phyloP scores from a whole-genome alignment of 2,888 invertebrate genomes.

The Lymantria monacha region DNA sequence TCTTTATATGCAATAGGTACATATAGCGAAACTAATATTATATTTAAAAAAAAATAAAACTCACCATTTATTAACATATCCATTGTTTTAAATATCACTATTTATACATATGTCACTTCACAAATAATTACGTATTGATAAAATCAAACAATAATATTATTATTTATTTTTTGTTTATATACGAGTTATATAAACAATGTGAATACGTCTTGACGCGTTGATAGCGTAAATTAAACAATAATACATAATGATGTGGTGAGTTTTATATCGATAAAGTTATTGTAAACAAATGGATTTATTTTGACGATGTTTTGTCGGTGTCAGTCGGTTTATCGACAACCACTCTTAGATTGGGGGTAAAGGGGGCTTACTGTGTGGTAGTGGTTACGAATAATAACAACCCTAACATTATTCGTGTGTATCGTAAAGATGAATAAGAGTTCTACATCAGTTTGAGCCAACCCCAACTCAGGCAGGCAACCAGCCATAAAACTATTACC shows the following conservation, averaged over 20 bases:
- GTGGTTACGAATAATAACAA: too few relatives aligned
- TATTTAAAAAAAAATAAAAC: not conserved
- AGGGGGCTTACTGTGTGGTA: too few relatives aligned
- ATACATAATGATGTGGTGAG: slow-evolving; percentile 22
- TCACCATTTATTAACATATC: not conserved
- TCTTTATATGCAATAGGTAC: too few relatives aligned
- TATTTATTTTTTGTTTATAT: slow-evolving; percentile 27
- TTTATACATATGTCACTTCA: not conserved
- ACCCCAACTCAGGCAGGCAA: too few relatives aligned
- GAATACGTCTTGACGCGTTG: slow-evolving; percentile 26
- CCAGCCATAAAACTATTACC: too few relatives aligned
- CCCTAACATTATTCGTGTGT: too few relatives aligned
- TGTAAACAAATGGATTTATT: not conserved
- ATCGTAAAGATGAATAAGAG: too few relatives aligned
- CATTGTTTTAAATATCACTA: not conserved
- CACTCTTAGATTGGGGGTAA: too few relatives aligned
- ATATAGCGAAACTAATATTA: too few relatives aligned
- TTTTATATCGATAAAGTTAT: slow-evolving; percentile 14
- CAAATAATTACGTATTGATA: not conserved
- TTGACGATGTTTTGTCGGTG: not conserved
- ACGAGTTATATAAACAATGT: slow-evolving; percentile 35
- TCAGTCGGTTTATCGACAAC: too few relatives aligned
- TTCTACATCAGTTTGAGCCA: too few relatives aligned
- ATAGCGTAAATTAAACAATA: slow-evolving; percentile 37
- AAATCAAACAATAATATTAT: slow-evolving; percentile 10